Conservation (phyloP, 2,113 vertebrate genomes). For the Falco punctatus region DNA sequence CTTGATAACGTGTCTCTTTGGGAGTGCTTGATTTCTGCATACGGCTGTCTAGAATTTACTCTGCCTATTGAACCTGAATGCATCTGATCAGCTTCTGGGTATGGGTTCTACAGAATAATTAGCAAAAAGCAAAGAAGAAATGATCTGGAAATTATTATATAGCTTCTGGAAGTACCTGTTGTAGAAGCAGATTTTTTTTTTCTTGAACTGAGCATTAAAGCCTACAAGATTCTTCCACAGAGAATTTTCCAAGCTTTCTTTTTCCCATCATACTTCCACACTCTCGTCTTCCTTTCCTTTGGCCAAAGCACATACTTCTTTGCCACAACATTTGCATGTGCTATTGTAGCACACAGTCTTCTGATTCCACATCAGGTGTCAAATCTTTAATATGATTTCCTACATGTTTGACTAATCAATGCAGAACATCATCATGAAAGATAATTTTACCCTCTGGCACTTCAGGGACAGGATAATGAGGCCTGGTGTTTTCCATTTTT, state of each 20-base stretch:
- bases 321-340: background rate
- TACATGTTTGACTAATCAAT: constrained; percentile 83
- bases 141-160: background rate
- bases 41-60: background rate
- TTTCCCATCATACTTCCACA: background rate
- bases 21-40: background rate
- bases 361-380: constrained; percentile 53
- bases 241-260: background rate
- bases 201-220: background rate
- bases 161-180: background rate
- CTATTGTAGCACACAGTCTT: constrained; percentile 6
- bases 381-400: constrained; percentile 67
- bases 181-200: background rate
- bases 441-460: constrained; percentile 67
- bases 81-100: background rate
- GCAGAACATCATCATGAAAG: constrained; percentile 77
- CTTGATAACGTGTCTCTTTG: background rate
- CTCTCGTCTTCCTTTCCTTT: background rate
- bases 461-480: constrained; percentile 65
- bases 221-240: background rate
- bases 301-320: background rate
- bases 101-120: background rate
- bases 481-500: constrained; percentile 65
- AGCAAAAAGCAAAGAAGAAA: background rate
- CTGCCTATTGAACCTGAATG: background rate